A percentile compares a stretch with the other conserved stretches of the same genome.
phyloP scores from a whole-genome alignment of 2,113 vertebrate genomes.

The Aythya baeri region DNA sequence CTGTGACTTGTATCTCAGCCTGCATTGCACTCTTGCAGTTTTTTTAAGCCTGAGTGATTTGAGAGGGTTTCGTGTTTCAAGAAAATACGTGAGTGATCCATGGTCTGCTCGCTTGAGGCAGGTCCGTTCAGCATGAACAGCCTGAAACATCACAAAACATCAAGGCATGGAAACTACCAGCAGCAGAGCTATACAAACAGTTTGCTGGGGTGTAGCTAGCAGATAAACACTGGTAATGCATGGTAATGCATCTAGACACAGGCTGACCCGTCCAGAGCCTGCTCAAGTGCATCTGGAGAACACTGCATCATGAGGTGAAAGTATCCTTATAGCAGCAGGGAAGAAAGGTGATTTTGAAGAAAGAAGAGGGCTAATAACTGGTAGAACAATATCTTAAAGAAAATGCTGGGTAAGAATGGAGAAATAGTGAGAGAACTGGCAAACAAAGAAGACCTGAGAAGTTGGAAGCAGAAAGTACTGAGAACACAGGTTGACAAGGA shows the following conservation, averaged over 20 bases:
- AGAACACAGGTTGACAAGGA: not conserved
- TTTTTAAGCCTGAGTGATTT: not conserved
- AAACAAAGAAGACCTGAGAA: not conserved
- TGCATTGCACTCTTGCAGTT: not conserved
- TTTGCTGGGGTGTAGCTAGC: not conserved
- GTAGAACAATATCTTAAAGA: not conserved
- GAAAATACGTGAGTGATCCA: not conserved
- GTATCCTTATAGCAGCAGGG: fast-evolving
- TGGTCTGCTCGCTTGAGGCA: not conserved
- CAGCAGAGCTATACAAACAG: not conserved
- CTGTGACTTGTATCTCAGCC: not conserved
- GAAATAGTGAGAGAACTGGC: not conserved
- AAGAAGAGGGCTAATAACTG: not conserved
- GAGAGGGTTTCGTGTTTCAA: not conserved
- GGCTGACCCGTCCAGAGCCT: not conserved
- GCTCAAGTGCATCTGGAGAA: not conserved
- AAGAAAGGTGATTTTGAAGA: not conserved
- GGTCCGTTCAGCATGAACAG: not conserved
- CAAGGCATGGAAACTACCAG: not conserved
- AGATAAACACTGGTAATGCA: not conserved
- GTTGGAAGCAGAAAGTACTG: not conserved
- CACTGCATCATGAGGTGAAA: fast-evolving
- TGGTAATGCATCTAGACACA: not conserved
- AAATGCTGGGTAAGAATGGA: not conserved
- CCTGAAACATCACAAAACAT: not conserved